phyloP scores from a whole-genome alignment of 2,888 invertebrate species.

The Pseudolycoriella hygida region DNA sequence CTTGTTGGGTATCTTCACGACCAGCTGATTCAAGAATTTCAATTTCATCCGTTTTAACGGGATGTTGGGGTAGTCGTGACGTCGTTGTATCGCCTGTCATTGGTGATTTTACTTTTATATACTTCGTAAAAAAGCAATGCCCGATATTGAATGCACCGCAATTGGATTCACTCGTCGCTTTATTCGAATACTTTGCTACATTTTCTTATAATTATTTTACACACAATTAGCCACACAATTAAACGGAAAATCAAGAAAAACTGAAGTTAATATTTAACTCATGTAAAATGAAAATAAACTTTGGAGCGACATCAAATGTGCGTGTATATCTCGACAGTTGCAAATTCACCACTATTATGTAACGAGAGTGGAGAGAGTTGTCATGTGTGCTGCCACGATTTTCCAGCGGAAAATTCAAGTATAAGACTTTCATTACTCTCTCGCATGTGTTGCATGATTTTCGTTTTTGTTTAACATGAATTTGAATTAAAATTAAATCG shows the following conservation, averaged over 20 bases:
- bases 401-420: too few relatives aligned
- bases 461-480: too few relatives aligned
- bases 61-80: conserved; percentile 10
- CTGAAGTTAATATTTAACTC: too few relatives aligned
- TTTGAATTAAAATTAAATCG: too few relatives aligned
- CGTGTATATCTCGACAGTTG: too few relatives aligned
- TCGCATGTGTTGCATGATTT: too few relatives aligned
- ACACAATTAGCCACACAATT: not conserved
- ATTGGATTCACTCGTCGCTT: not conserved
- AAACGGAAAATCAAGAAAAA: not conserved
- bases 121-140: not conserved
- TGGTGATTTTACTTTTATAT: not conserved
- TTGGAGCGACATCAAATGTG: too few relatives aligned
- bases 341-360: too few relatives aligned
- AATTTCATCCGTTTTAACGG: conserved; percentile 24
- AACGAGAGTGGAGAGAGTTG: too few relatives aligned
- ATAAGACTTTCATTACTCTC: too few relatives aligned
- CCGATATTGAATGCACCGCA: not conserved
- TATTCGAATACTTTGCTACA: not conserved
- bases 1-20: not conserved
- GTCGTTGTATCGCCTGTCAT: conserved; percentile 4
- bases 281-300: too few relatives aligned
- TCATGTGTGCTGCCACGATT: too few relatives aligned
- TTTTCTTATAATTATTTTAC: not conserved
- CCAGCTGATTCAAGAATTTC: conserved; percentile 22